Base-by-base conservation (phyloP, 2,113 vertebrate species). In the Anhinga anhinga region DNA sequence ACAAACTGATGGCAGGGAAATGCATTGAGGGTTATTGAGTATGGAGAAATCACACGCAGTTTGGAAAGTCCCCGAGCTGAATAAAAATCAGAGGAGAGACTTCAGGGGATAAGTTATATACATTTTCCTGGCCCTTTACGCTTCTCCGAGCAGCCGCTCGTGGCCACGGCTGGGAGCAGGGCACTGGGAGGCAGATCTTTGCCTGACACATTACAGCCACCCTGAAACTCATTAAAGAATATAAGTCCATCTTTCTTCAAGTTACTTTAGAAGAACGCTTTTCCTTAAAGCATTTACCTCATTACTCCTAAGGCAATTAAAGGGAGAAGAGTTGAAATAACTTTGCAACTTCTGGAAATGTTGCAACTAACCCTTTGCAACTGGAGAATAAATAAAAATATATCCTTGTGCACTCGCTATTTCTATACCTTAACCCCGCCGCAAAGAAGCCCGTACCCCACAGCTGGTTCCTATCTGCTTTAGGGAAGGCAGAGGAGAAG, bases 321-420 rank as follows among this genome's bases (percentile, higher is more conserved):
- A 76, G 20, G n/a, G 21, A 80, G 27, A 32, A 38, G 72, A 65
- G 14, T 2, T 22, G 30, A 45, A 88, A 47, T 30, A 52, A 53
- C 21, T 53, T 76, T 61, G 26, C 45, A 52, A 10, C 25, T 26
- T 45, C 18, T 45, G 44, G 15, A 45, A 45, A 45, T 17, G 17
- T 45, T 45, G 44, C 44, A 45, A 45, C 44, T 45, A 45, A 53
- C 32, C 34, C 25, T 59, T 76, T 66, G 26, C 40, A 45, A 10
- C 25, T 26, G 22, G 59, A 56, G 70, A 88, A 72, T 18, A 44
- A 63, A 56, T 69, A 22, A 45, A 45, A 67, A 26, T 36, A 34
- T 1, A 56, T 50, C 44, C 49, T 49, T 2, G 7, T 13, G 27
- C 1, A 0, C 74, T 89, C 3, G 1, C 30, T 82, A 9, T 45